Evolutionary conservation across 2,113 vertebrate genomes (phyloP).

Genomic region (Lycocorax pyrrhopterus): DNA sequence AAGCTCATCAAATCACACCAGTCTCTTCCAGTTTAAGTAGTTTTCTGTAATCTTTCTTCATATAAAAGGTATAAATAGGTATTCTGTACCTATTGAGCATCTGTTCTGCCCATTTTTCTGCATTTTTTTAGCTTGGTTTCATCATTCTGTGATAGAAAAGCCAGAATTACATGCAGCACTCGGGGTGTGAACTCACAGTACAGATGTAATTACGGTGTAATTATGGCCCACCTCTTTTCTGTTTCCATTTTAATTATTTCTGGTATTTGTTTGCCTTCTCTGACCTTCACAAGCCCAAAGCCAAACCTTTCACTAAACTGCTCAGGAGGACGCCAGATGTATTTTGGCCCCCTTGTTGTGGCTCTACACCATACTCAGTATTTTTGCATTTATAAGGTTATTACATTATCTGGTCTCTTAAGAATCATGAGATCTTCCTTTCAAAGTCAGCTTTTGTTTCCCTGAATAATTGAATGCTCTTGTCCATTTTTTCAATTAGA

Average conservation of each 20-base stretch:
- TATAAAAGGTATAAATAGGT: background rate
- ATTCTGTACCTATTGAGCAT: background rate
- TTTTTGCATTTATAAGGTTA: background rate
- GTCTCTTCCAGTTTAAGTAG: background rate
- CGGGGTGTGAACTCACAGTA: accelerated
- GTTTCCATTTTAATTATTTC: background rate
- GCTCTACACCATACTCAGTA: background rate
- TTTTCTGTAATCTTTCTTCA: background rate
- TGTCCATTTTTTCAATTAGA: background rate
- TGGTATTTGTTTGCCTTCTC: background rate
- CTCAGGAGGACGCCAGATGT: background rate
- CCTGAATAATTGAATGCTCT: background rate
- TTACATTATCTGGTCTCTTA: background rate
- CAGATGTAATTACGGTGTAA: background rate
- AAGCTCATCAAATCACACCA: background rate
- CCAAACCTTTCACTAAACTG: background rate
- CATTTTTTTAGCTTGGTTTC: background rate
- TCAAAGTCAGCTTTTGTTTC: background rate
- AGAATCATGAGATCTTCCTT: background rate
- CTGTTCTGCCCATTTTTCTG: background rate
- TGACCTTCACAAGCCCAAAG: background rate
- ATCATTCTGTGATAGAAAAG: background rate
- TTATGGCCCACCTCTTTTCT: background rate
- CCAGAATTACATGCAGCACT: background rate
- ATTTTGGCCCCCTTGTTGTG: background rate